phyloP scores from a whole-genome alignment of 2,888 invertebrate species.

The Ectemnius lituratus region DNA sequence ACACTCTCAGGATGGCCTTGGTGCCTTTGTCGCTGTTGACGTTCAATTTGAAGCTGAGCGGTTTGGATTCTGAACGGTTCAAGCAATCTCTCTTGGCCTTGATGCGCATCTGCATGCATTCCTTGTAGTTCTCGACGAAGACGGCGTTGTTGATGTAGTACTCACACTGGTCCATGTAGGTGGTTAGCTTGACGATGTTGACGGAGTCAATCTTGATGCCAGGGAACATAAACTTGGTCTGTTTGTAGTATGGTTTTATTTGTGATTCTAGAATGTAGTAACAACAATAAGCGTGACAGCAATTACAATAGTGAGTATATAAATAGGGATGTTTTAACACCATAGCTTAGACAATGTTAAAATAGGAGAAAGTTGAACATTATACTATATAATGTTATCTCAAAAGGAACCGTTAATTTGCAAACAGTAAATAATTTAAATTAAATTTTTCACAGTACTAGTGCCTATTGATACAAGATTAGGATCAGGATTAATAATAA shows the following conservation, averaged over 20 bases:
- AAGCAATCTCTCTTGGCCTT: slow-evolving; percentile 84
- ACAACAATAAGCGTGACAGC: no score
- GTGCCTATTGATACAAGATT: no score
- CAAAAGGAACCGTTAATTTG: no score
- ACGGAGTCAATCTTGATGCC: slow-evolving; percentile 83
- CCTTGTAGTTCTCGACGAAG: slow-evolving; percentile 77
- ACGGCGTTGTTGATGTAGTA: slow-evolving; percentile 83
- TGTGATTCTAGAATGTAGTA: no score
- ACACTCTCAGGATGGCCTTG: slow-evolving; percentile 82
- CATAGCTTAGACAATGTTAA: no score
- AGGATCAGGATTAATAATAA: no score
- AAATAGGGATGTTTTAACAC: no score
- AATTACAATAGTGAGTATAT: no score
- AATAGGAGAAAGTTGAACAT: no score
- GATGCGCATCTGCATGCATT: slow-evolving; percentile 78
- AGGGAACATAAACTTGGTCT: slow-evolving; percentile 80
- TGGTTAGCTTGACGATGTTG: slow-evolving; percentile 83
- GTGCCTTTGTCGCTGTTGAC: slow-evolving; percentile 82
- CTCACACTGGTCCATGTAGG: slow-evolving; percentile 85
- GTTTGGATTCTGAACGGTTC: slow-evolving; percentile 85
- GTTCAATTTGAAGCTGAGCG: slow-evolving; percentile 82
- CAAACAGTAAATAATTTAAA: no score
- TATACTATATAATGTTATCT: no score
- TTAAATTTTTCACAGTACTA: no score
- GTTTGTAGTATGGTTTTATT: slow-evolving; percentile 78